Evolutionary conservation across 2,888 invertebrate genomes (phyloP).

Genomic region (Cheilosia soror): DNA sequence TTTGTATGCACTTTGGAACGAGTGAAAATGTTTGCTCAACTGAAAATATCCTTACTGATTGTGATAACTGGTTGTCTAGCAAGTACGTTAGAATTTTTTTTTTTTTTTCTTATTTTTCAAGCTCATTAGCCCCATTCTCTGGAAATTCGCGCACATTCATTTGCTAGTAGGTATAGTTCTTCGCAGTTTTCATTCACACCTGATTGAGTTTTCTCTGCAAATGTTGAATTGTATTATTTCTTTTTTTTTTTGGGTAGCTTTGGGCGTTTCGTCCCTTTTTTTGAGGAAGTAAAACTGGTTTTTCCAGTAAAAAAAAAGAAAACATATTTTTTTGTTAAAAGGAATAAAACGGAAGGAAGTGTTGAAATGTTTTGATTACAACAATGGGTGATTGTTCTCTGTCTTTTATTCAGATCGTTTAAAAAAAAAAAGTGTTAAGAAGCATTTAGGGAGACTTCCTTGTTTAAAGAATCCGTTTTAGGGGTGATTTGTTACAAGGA

Average conservation of each 20-base stretch:
- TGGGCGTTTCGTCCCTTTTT: conserved; percentile 33
- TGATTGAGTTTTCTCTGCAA: conserved; percentile 42
- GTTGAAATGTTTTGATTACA: conserved; percentile 10
- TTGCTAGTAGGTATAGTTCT: conserved; percentile 27
- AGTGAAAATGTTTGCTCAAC: conserved; percentile 21
- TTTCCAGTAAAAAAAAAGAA: conserved; percentile 8
- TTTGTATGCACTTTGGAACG: conserved; percentile 29
- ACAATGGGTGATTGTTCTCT: not conserved
- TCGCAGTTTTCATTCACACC: conserved; percentile 46
- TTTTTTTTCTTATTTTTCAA: conserved; percentile 32
- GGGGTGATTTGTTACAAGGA: not conserved
- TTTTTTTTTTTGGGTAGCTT: conserved; percentile 11
- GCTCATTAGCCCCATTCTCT: conserved; percentile 54
- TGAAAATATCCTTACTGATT: conserved; percentile 30
- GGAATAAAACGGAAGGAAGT: conserved; percentile 10
- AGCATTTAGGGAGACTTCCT: not conserved
- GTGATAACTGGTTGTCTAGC: conserved; percentile 6
- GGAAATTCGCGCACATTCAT: conserved; percentile 9
- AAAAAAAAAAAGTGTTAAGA: not conserved
- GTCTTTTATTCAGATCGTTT: not conserved
- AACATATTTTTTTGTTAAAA: not conserved
- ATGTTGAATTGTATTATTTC: conserved; percentile 8
- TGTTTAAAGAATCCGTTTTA: not conserved
- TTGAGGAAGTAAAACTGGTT: conserved; percentile 39
- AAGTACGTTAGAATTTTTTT: not conserved